Evolutionary conservation across 2,797 vertebrate genomes (phyloP), one percentile per base, ranked within the genome.

Genomic region (Rhinichthys osculus): DNA sequence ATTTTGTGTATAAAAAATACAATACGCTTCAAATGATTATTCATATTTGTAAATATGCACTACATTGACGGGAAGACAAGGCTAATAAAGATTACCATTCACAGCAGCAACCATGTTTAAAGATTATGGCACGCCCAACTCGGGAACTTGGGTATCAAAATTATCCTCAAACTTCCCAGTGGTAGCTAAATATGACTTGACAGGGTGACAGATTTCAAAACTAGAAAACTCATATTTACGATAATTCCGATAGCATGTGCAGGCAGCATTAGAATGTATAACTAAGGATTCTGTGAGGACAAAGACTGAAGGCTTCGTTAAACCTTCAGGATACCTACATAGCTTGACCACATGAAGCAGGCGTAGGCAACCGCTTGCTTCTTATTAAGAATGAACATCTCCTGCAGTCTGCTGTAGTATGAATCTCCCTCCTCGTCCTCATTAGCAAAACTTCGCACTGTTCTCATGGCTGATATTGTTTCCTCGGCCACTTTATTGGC

Each of bases 401-500:
- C 94, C 89, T 96, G 91, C 57, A 99, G 95, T 86, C 95, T 97
- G 88, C 87, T 85, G 17, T 93, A 92, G 91, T 98, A 98, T 23
- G 95, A 93, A 0, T 96, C 92, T 0, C 96, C 96, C 92, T 99
- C 98, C 0, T 91, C 91, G 9, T 94, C 89, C 92, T 99, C 98
- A 0, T 96, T 97, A 90, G 98, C 97, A 0, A 99, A 99, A 89
- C 98, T 99, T 44, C 97, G 95, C 6, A 99, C 98, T 0, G 98
- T 99, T 94, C 95, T 97, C 96, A 99, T 97, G 90, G 96, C 93
- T 0, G 98, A 99, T 83, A 99, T 95, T 72, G 97, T 98, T 93
- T 99, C 98, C 87, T 99, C 98, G 0, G 98, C 98, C 0, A 97
- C 96, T 92, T 95, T 97, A 92, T 98, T 99, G 67, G 98, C 98